Base-by-base conservation (phyloP, 2,888 invertebrate genomes). In the Diarsia mendica region DNA sequence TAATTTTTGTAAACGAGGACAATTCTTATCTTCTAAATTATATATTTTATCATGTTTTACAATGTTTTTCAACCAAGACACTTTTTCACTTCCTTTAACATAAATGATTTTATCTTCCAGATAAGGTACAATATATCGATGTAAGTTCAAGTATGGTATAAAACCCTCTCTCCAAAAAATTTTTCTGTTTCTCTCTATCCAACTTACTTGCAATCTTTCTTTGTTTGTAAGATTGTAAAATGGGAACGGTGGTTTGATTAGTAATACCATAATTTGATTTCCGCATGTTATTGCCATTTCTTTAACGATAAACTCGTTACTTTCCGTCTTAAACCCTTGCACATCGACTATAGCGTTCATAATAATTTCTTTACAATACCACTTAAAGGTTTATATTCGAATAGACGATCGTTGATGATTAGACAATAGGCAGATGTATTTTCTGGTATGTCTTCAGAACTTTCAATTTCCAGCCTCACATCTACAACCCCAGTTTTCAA, bases 401-500 rank as follows among this genome's bases (percentile, higher is more conserved):
- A 13, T 8, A 44, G 63, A 63, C 63, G 58, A 58, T 58, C 63
- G 39, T 63, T 63, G 13, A 44, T 63, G 44, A 63, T 63, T 44
- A 63, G 13, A 44, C 63, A 63, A 63, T 63, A 63, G n/a, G 63
- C 63, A 63, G 63, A n/a, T 63, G 63, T 44, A 44, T 46, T 61
- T 20, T 61, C 33, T 60, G 60, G 33, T 33, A 60, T 60, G 18
- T 60, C 60, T 60, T 60, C 60, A 18, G 33, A 61, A 61, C 61
- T 61, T 61, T 61, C 55, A 23, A 55, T 55, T 55, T 55, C 55
- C 8, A 58, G 55, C 15, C 55, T 58, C n/a, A 58, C 23, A 61
- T 61, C 61, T 61, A 61, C 39, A 39, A 20, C 61, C 11, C 33
- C 33, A 2, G 39, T 39, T 39, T 61, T 61, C 33, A 61, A 61